Evolutionary conservation across 1,140 invertebrate species (phyloP).

Genomic region (Oncopeltus fasciatus): DNA sequence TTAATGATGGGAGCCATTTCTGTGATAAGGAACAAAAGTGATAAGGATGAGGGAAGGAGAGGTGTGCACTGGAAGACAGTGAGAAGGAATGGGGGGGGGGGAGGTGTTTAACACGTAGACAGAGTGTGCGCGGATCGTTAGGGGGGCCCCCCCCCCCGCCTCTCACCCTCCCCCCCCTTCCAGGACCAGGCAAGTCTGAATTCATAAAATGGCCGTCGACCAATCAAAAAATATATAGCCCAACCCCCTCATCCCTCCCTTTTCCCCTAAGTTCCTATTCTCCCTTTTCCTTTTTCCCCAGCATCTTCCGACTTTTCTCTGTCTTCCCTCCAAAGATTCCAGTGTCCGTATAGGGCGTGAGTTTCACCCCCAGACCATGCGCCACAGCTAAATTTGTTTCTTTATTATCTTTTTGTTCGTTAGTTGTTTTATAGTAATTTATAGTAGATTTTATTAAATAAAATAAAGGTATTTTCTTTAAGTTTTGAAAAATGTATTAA

Average conservation of each 20-base stretch:
- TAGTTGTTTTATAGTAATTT: too few species aligned
- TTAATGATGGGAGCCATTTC: too few species aligned
- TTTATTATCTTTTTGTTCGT: too few species aligned
- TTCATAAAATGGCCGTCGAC: constrained; percentile 23
- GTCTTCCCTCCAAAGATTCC: not conserved
- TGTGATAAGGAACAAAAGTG: too few species aligned
- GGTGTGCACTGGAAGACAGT: not conserved
- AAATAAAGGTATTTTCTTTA: too few species aligned
- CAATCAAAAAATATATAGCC: constrained; percentile 20
- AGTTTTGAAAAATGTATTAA: too few species aligned
- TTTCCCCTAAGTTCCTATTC: constrained; percentile 8
- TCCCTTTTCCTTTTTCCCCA: not conserved
- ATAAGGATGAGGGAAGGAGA: not conserved
- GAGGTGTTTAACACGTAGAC: constrained; percentile 15
- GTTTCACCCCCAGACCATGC: too few species aligned
- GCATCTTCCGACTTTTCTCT: not conserved
- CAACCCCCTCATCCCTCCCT: not conserved
- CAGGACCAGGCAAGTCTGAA: constrained; percentile 12
- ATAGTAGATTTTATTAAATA: too few species aligned
- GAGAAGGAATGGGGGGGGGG: not conserved
- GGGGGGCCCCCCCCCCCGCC: not conserved
- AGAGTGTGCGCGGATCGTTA: constrained; percentile 11
- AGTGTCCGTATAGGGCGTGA: not conserved
- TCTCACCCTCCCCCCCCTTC: not conserved
- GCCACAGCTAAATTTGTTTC: too few species aligned